Evolutionary conservation across 92 coral and sea anemone genomes (phyloP).

Genomic region (Ricordea florida): DNA sequence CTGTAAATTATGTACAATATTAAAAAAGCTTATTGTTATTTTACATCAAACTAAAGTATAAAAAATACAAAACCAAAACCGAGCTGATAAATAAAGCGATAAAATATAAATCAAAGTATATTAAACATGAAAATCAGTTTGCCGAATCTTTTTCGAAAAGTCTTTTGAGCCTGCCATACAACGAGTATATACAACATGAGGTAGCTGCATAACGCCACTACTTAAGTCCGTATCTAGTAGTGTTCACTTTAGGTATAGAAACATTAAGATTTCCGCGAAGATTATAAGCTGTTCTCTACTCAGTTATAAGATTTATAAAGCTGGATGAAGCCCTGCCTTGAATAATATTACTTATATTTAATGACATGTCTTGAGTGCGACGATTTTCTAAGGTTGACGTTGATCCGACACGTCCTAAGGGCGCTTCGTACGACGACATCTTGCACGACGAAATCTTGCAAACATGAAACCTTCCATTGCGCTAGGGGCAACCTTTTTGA

Average conservation of each 20-base stretch:
- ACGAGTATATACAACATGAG: background rate
- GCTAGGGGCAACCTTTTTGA: too few species aligned
- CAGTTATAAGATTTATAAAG: background rate
- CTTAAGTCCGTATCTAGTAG: constrained; percentile 10
- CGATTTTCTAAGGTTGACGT: constrained; percentile 12
- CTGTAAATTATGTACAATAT: too few species aligned
- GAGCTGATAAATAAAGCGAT: too few species aligned
- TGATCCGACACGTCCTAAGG: background rate
- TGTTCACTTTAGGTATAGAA: constrained; percentile 6
- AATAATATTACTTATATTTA: constrained; percentile 1
- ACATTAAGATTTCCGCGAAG: constrained; percentile 1
- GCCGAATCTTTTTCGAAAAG: background rate
- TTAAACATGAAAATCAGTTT: constrained; percentile 1
- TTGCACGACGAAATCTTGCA: too few species aligned
- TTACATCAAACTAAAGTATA: too few species aligned
- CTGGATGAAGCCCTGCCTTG: background rate
- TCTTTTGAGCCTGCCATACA: background rate
- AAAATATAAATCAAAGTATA: too few species aligned
- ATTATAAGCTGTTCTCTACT: background rate
- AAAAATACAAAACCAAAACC: too few species aligned
- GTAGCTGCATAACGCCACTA: constrained; percentile 10
- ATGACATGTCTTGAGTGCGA: constrained; percentile 12
- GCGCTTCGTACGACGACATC: background rate
- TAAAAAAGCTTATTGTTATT: too few species aligned
- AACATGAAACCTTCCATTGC: too few species aligned